A percentile compares a stretch with the other conserved stretches of the same genome.
phyloP scores from a whole-genome alignment of 2,888 invertebrate species.

The Cephus sareptanus region DNA sequence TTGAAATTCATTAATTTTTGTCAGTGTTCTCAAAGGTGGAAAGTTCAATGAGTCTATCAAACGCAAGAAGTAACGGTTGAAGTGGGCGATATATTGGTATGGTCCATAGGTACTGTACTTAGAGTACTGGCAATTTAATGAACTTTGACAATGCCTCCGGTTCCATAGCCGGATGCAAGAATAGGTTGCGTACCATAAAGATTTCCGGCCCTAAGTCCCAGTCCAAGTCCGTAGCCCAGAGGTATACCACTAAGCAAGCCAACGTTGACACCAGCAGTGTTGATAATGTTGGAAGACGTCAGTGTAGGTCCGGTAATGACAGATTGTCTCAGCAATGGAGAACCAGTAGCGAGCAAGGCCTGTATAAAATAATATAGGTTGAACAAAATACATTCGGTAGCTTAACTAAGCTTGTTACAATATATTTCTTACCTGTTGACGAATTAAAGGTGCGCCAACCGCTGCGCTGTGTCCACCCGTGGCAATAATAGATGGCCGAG shows the following conservation, averaged over 20 bases:
- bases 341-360: slow-evolving; percentile 25
- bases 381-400: not conserved
- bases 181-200: slow-evolving; percentile 39
- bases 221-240: slow-evolving; percentile 34
- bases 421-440: slow-evolving; percentile 29
- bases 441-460: slow-evolving; percentile 28
- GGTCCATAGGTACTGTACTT: not conserved
- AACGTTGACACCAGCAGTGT: slow-evolving; percentile 20
- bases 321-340: slow-evolving; percentile 35
- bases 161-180: slow-evolving; percentile 36
- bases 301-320: slow-evolving; percentile 27
- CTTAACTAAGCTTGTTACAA: not conserved
- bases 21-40: not conserved
- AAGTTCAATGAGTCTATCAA: not conserved
- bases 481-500: slow-evolving; percentile 36
- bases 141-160: slow-evolving; percentile 36
- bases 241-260: slow-evolving; percentile 27
- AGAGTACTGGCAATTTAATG: slow-evolving; percentile 23
- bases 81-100: not conserved
- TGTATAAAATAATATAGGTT: slow-evolving; percentile 15
- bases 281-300: slow-evolving; percentile 30
- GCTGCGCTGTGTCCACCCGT: slow-evolving; percentile 25
- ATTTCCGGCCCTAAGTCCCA: slow-evolving; percentile 40
- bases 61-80: not conserved
- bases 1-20: not conserved